Evolutionary conservation across 2,113 vertebrate genomes (phyloP), one percentile per base, ranked within the genome.

Genomic region (Euleptes europaea): DNA sequence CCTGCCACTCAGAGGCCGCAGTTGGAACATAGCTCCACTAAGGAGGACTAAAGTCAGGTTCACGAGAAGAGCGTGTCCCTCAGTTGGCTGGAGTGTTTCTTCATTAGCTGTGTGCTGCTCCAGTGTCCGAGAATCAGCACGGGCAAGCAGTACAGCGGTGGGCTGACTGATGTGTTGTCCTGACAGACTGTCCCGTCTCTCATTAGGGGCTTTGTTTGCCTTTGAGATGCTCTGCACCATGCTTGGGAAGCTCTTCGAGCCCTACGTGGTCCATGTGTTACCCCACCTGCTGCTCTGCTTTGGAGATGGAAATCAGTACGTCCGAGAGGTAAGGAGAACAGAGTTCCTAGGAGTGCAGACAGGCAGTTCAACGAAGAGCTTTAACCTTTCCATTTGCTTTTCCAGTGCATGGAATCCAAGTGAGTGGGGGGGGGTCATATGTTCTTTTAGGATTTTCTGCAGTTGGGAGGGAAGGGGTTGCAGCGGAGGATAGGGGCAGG

Each of bases 191-290:
- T 79, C 42, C 80, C 26, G 42, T 88, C 5, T 35, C 2, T 85
- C 42, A 70, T 63, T 87, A 99, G 99, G 99, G 70, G 96, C 99
- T 17, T 95, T 99, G 82, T 99, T 99, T 96, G 98, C 98, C 76
- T 99, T 99, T 0, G 99, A 99, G 97, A 99, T 99, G 99, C 97
- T 99, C 79, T 99, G 99, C 83, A 98, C 97, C 94, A 99, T 99
- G 99, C 94, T 99, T 82, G 99, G 99, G 80, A 99, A 99, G 94
- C 97, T 99, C 51, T 99, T 99, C 75, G 99, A 99, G 93, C 99
- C 98, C 0, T 99, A 99, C 0, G 98, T 99, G 89, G 99, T 99
- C 75, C 99, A 99, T 0, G 98, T 99, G 44, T 94, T 99, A 67
- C 99, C 99, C 70, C 98, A 99, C 88, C 95, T 99, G 83, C 94